phyloP scores from a whole-genome alignment of 2,888 invertebrate species.

The Lutraria lutraria region DNA sequence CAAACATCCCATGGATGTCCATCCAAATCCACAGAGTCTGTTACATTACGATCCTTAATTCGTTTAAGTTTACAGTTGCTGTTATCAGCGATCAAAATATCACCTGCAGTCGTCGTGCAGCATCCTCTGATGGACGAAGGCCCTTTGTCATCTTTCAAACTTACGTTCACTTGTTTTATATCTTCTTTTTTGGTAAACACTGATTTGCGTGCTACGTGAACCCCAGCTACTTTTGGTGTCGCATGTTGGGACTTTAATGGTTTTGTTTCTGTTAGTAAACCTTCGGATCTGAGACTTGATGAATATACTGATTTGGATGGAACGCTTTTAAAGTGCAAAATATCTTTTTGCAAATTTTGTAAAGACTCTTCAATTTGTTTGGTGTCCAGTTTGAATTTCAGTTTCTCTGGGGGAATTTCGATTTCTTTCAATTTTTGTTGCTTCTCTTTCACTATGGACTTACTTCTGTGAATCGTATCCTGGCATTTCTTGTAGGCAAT shows the following conservation, averaged over 20 bases:
- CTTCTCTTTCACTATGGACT: not conserved
- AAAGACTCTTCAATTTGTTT: not conserved
- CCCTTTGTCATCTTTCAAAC: not conserved
- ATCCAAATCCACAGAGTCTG: not conserved
- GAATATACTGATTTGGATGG: not conserved
- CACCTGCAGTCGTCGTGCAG: not conserved
- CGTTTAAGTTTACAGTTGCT: not conserved
- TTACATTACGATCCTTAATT: not conserved
- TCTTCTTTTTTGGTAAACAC: not conserved
- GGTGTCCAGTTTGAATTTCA: not conserved
- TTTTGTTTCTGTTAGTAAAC: not conserved
- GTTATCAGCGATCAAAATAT: constrained; percentile 7
- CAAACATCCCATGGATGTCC: constrained; percentile 17
- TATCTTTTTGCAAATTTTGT: not conserved
- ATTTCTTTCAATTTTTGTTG: not conserved
- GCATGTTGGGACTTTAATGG: not conserved
- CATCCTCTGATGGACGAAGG: not conserved
- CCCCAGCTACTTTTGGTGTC: not conserved
- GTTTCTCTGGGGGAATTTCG: not conserved
- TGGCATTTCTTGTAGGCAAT: not conserved
- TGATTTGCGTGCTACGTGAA: not conserved
- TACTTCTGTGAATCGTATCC: not conserved
- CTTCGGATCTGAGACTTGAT: not conserved
- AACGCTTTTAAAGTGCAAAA: not conserved
- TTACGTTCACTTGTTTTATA: not conserved